phyloP scores from a whole-genome alignment of 2,888 invertebrate genomes.

The Lathronympha strigana region DNA sequence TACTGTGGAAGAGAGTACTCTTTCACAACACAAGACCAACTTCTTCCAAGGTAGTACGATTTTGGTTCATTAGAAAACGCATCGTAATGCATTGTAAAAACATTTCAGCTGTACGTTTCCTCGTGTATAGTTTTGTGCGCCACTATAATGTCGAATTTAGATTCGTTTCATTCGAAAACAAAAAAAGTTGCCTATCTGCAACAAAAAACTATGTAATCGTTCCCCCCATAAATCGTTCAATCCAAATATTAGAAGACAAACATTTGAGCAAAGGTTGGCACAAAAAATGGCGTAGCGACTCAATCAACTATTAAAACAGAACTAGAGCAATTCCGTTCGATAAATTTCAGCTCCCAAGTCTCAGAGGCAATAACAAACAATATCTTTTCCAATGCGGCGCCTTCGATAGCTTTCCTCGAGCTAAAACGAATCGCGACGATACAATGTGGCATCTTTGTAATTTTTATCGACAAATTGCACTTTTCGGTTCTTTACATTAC shows the following conservation, averaged over 20 bases:
- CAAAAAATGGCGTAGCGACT: constrained; percentile 46
- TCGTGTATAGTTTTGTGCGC: too few species aligned
- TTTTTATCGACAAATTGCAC: not conserved
- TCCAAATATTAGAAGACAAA: constrained; percentile 5
- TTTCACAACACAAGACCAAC: too few species aligned
- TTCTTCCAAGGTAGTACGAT: too few species aligned
- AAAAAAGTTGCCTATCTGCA: too few species aligned
- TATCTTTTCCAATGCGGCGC: constrained; percentile 63
- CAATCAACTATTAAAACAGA: constrained; percentile 60
- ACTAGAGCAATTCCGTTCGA: constrained; percentile 55
- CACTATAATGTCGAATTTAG: too few species aligned
- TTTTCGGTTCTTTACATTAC: not conserved
- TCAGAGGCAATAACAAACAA: constrained; percentile 65
- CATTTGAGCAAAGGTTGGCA: constrained; percentile 5
- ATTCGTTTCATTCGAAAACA: too few species aligned
- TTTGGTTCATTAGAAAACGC: too few species aligned
- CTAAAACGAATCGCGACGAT: constrained; percentile 43
- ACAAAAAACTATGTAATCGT: not conserved
- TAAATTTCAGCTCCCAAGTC: constrained; percentile 53
- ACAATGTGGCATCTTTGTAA: constrained; percentile 10
- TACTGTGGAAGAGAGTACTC: too few species aligned
- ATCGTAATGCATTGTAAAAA: too few species aligned
- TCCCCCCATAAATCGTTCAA: not conserved
- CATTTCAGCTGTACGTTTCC: too few species aligned
- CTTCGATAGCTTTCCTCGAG: constrained; percentile 48